phyloP scores from a whole-genome alignment of 2,888 invertebrate genomes.

The Brenthis hecate region DNA sequence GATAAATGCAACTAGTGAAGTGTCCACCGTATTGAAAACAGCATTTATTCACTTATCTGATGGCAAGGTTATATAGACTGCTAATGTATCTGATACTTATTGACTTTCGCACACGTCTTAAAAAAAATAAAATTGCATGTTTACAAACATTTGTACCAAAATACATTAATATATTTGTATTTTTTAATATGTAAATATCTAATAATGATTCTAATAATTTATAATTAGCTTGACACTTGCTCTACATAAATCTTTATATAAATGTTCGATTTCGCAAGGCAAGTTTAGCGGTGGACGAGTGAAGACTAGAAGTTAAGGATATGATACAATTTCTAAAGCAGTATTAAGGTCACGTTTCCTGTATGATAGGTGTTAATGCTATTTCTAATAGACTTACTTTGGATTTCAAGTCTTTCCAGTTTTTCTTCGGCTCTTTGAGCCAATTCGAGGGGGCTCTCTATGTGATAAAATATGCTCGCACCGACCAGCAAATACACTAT shows the following conservation, averaged over 20 bases:
- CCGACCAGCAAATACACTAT: slow-evolving; percentile 90
- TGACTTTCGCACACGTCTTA: slow-evolving; percentile 16
- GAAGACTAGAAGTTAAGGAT: slow-evolving; percentile 38
- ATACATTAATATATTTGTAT: too few species aligned
- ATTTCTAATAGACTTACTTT: slow-evolving; percentile 81
- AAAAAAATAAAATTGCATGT: background rate
- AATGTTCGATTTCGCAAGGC: slow-evolving; percentile 26
- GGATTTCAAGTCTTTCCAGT: slow-evolving; percentile 85
- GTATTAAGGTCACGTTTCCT: slow-evolving; percentile 35
- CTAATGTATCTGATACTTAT: slow-evolving; percentile 25
- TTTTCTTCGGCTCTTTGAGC: slow-evolving; percentile 82
- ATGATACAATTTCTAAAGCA: slow-evolving; percentile 38
- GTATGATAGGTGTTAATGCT: slow-evolving; percentile 27
- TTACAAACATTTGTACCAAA: too few species aligned
- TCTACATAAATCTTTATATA: slow-evolving; percentile 23
- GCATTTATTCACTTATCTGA: slow-evolving; percentile 59
- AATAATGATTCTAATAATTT: background rate
- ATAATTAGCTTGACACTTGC: slow-evolving; percentile 11
- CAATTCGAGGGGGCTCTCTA: slow-evolving; percentile 88
- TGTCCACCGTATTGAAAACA: slow-evolving; percentile 47
- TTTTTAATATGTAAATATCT: too few species aligned
- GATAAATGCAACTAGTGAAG: slow-evolving; percentile 45
- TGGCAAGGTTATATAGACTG: slow-evolving; percentile 42
- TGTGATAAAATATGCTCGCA: slow-evolving; percentile 92
- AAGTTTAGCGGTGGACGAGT: slow-evolving; percentile 8